Base-by-base conservation (phyloP, 2,888 invertebrate genomes). In the Athrips mouffetella region DNA sequence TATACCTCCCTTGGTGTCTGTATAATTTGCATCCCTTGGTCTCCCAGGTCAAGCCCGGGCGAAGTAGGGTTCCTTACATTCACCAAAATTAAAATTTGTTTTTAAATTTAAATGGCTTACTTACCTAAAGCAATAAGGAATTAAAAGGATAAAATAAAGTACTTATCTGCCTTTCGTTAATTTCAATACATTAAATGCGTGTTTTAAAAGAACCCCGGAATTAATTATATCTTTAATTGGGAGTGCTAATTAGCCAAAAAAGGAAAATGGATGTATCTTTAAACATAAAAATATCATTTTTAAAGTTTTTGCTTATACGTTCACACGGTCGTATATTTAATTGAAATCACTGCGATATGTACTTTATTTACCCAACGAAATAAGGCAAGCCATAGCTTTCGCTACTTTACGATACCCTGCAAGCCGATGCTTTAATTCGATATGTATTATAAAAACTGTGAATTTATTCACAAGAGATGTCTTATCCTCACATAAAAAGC, bases 381-480 rank as follows among this genome's bases (percentile, higher is more conserved):
- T 70, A 73, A 65, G 63, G 72, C 47, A 49, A 52, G 60, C 59
- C 61, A 58, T 62, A 62, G 54, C 62, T 70, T 70, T 66, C 59
- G 51, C 60, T 55, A 59, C 52, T 64, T 70, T 69, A 65, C 53
- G 61, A 60, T 59, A 63, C 60, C 4, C 55, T 56, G 53, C 58
- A 52, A 54, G 58, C 65, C 65, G 61, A 63, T 61, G 55, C 63
- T 59, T 78, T 80, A 80, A 82, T 82, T 76, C 68, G 73, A 76
- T 75, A 70, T 60, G 71, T 73, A 67, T 63, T 74, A 82, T 83
- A 83, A 86, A 85, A 82, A 75, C 63, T 69, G 73, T 68, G 65
- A 80, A 74, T 84, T 85, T 86, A 86, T 84, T 70, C 51, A 63
- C 71, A 58, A 64, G 68, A 57, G 48, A 63, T 58, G 69, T 66